These are phyloP conservation scores for Heliothis virescens DNA, from an alignment of 1,140 invertebrate species.

Conservation along the genomic window DNA sequence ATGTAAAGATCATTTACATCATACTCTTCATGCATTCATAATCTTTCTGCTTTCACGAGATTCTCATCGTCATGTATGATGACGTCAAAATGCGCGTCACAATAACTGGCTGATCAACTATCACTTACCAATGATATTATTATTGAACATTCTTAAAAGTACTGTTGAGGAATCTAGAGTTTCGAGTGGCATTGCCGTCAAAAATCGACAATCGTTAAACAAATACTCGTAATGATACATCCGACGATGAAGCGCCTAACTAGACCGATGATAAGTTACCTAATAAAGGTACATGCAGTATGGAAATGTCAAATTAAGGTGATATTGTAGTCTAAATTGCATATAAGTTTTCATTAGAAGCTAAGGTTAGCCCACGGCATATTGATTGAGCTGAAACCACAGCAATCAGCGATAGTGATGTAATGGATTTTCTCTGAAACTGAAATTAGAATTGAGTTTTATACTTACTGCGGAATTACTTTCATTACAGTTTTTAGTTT, in stretches of 20 bases:
- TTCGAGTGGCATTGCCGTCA: not conserved
- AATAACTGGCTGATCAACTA: no score
- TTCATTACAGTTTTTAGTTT: not conserved
- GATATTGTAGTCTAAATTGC: conserved; percentile 21
- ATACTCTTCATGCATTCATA: no score
- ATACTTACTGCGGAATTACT: not conserved
- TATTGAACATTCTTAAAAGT: no score
- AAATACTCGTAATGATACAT: not conserved
- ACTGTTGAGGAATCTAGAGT: no score
- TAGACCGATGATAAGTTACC: not conserved
- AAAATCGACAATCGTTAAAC: not conserved
- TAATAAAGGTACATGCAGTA: not conserved
- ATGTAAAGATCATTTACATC: no score
- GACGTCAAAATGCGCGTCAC: no score
- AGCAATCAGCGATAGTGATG: conserved; percentile 3
- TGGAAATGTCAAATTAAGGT: conserved; percentile 9
- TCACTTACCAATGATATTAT: no score
- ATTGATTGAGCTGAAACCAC: conserved; percentile 15
- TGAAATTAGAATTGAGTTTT: conserved; percentile 29
- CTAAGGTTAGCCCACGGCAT: conserved; percentile 6
- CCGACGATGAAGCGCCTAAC: no score
- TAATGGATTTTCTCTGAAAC: not conserved
- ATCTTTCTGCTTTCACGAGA: no score
- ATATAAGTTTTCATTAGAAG: not conserved
- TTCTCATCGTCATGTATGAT: no score